phyloP scores from a whole-genome alignment of 2,797 vertebrate species.

The Uromys caudimaculatus region DNA sequence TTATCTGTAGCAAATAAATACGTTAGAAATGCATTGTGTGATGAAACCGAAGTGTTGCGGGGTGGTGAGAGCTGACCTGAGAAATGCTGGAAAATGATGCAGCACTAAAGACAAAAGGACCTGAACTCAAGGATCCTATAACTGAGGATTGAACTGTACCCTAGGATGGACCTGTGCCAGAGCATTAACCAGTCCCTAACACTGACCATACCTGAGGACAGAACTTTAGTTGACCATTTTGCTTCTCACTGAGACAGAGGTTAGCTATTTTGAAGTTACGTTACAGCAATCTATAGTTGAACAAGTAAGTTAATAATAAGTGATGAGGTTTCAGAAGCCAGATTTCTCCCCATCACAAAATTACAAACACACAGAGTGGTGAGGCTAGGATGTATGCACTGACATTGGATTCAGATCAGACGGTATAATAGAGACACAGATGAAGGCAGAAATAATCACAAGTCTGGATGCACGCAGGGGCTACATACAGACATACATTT shows the following conservation, averaged over 20 bases:
- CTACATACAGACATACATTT: not conserved
- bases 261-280: not conserved
- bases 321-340: not conserved
- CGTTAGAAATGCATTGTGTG: not conserved
- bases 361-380: not conserved
- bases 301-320: constrained; percentile 1
- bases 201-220: not conserved
- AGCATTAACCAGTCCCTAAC: not conserved
- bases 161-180: not conserved
- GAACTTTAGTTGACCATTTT: not conserved
- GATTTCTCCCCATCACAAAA: not conserved
- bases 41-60: not conserved
- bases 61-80: not conserved
- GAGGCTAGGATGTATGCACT: not conserved
- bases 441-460: not conserved
- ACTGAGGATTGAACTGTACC: not conserved
- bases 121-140: not conserved
- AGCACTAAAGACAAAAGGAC: not conserved
- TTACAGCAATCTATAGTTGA: not conserved
- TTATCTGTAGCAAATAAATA: not conserved
- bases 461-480: not conserved
- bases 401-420: not conserved
- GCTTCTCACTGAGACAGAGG: not conserved
- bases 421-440: not conserved
- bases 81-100: not conserved